A percentile compares a stretch with the other conserved stretches of the same genome.
Evolutionary conservation across 2,888 invertebrate species (phyloP).

Genomic region (Diploptera punctata): DNA sequence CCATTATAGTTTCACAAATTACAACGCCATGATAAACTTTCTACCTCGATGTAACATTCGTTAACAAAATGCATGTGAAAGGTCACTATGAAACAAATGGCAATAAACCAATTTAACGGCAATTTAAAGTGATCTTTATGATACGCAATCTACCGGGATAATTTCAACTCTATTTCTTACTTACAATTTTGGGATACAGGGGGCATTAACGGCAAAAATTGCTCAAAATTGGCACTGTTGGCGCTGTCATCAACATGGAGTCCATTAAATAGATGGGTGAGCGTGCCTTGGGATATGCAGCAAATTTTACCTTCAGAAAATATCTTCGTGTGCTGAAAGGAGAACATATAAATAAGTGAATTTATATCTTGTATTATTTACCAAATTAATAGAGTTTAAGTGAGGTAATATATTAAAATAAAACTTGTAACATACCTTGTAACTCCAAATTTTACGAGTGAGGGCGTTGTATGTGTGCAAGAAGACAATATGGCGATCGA

Average conservation of each 20-base stretch:
- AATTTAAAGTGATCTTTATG: slow-evolving; percentile 34
- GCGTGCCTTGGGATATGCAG: not conserved
- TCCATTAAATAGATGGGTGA: slow-evolving; percentile 43
- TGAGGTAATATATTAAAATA: not conserved
- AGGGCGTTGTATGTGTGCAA: slow-evolving; percentile 40
- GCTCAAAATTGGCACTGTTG: slow-evolving; percentile 71
- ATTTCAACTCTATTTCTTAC: slow-evolving; percentile 45
- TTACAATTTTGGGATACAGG: slow-evolving; percentile 58
- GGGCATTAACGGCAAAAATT: slow-evolving; percentile 72
- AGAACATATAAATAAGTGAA: not conserved
- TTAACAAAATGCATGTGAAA: slow-evolving; percentile 36
- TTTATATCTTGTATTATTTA: not conserved
- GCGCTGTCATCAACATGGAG: slow-evolving; percentile 71
- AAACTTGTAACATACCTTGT: slow-evolving; percentile 36
- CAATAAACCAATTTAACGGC: not conserved
- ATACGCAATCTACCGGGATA: slow-evolving; percentile 46
- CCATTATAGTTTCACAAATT: not conserved
- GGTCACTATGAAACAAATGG: slow-evolving; percentile 29
- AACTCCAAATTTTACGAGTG: slow-evolving; percentile 42
- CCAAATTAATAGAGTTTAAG: slow-evolving; percentile 7
- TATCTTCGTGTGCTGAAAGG: not conserved
- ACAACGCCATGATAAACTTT: slow-evolving; percentile 33
- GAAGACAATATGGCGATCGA: slow-evolving; percentile 41
- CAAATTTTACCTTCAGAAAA: slow-evolving; percentile 7
- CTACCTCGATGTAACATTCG: slow-evolving; percentile 25